phyloP scores from a whole-genome alignment of 2,113 vertebrate species.

The Irena cyanogastra region DNA sequence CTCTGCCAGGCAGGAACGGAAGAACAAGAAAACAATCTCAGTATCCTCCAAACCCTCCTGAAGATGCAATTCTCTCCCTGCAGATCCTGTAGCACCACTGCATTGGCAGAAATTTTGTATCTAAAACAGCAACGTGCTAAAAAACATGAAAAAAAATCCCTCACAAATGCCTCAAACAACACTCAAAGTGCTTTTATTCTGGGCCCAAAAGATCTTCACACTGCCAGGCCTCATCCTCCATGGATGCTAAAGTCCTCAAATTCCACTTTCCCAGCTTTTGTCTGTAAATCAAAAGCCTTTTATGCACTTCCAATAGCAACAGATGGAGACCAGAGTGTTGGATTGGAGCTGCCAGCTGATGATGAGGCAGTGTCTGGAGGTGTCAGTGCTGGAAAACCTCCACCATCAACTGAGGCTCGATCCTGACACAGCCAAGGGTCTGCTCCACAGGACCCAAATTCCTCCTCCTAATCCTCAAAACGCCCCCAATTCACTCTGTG shows the following conservation, averaged over 20 bases:
- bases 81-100: background rate
- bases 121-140: background rate
- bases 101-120: background rate
- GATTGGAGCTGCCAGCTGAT: accelerated
- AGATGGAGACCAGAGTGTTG: background rate
- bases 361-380: background rate
- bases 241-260: background rate
- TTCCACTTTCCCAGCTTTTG: background rate
- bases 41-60: background rate
- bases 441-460: background rate
- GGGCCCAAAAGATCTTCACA: background rate
- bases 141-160: background rate
- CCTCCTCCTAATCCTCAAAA: background rate
- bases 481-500: accelerated
- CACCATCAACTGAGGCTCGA: accelerated
- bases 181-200: background rate
- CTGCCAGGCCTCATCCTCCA: background rate
- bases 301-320: background rate
- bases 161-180: background rate
- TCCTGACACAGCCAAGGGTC: background rate
- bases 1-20: background rate
- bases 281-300: background rate
- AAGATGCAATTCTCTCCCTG: background rate
- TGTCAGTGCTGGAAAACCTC: background rate
- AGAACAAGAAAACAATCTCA: background rate